phyloP scores from a whole-genome alignment of 2,888 invertebrate species.

The Nymphalis polychloros region DNA sequence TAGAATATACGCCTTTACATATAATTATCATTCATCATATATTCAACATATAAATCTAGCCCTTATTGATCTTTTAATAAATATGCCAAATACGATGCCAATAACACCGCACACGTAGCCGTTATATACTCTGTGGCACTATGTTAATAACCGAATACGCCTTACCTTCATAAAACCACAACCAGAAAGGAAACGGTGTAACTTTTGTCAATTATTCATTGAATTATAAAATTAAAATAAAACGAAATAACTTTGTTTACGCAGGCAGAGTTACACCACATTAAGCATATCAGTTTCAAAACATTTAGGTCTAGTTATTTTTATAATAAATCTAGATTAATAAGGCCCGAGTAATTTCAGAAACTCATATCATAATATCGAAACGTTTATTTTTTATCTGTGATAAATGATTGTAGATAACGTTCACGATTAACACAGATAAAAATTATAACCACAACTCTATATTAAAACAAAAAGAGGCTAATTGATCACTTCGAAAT shows the following conservation, averaged over 20 bases:
- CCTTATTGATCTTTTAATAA: too few species aligned
- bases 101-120: neutral
- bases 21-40: too few species aligned
- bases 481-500: constrained; percentile 28
- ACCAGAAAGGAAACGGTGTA: constrained; percentile 25
- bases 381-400: too few species aligned
- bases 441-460: neutral
- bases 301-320: constrained; percentile 60
- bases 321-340: constrained; percentile 50
- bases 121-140: too few species aligned
- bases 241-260: constrained; percentile 38
- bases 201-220: constrained; percentile 31
- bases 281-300: constrained; percentile 69
- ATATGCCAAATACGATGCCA: neutral
- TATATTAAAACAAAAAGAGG: constrained; percentile 1
- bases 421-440: too few species aligned
- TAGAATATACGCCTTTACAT: too few species aligned
- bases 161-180: constrained; percentile 21
- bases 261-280: constrained; percentile 52
- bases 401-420: too few species aligned
- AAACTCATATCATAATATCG: neutral
- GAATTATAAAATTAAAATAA: neutral
- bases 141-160: neutral
- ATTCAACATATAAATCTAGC: too few species aligned
- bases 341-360: constrained; percentile 40